phyloP scores from a whole-genome alignment of 35 echinoderm and acorn worm genomes.

The Heliocidaris erythrogramma region DNA sequence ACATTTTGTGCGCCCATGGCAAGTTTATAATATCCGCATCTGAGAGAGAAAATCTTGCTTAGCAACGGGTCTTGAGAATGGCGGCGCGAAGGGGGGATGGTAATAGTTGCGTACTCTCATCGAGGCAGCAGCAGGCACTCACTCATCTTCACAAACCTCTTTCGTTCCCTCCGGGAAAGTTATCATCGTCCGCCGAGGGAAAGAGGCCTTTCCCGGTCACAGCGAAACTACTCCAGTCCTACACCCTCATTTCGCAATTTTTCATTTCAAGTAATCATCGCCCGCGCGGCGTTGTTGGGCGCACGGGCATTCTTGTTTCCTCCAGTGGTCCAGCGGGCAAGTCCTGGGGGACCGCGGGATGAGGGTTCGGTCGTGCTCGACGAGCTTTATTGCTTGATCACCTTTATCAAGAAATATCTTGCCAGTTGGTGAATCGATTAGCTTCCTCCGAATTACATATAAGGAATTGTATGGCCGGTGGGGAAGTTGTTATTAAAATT shows the following conservation, averaged over 20 bases:
- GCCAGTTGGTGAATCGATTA: constrained; percentile 46
- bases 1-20: constrained; percentile 40
- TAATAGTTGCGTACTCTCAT: constrained; percentile 31
- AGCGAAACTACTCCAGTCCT: constrained; percentile 21
- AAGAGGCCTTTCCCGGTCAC: constrained; percentile 33
- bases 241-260: constrained; percentile 12
- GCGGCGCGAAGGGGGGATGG: background rate
- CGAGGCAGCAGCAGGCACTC: constrained; percentile 27
- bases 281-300: constrained; percentile 20
- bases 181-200: constrained; percentile 39
- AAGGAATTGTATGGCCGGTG: constrained; percentile 24
- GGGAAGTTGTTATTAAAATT: constrained; percentile 47
- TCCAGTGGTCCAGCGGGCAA: constrained; percentile 35
- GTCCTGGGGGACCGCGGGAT: constrained; percentile 33
- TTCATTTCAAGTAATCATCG: constrained; percentile 36
- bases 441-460: constrained; percentile 38
- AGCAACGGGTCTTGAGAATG: constrained; percentile 16
- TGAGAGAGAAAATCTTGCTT: constrained; percentile 38
- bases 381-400: constrained; percentile 43
- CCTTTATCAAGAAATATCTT: constrained; percentile 43
- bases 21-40: constrained; percentile 30
- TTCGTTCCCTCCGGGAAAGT: constrained; percentile 13
- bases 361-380: constrained; percentile 41
- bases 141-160: constrained; percentile 21
- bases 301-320: constrained; percentile 41